Percentiles rank a stretch among this genome's conserved stretches.
phyloP scores from a whole-genome alignment of 2,888 invertebrate species.

The Dryobotodes eremita region DNA sequence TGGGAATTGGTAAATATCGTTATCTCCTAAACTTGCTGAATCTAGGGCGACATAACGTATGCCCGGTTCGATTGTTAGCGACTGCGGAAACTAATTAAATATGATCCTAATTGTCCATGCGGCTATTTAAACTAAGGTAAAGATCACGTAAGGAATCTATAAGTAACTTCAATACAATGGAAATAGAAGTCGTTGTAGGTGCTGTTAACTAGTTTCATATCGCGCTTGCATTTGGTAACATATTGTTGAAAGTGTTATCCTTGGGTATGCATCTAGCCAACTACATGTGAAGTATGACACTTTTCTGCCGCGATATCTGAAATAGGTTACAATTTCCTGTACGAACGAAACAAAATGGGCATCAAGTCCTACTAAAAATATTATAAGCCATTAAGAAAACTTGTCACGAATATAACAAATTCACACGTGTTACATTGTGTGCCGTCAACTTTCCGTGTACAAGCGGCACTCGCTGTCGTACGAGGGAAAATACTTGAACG shows the following conservation, averaged over 20 bases:
- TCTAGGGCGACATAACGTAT: not conserved
- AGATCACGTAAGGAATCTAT: not conserved
- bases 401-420: conserved; percentile 59
- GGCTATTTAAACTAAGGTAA: not conserved
- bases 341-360: conserved; percentile 12
- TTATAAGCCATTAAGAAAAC: conserved; percentile 38
- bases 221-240: not conserved
- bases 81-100: not conserved
- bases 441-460: conserved; percentile 69
- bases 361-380: not conserved
- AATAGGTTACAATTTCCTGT: not conserved
- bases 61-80: not conserved
- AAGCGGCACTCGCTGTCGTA: conserved; percentile 67
- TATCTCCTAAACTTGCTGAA: conserved; percentile 2
- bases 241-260: not conserved
- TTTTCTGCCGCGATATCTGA: not conserved
- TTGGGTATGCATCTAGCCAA: not conserved
- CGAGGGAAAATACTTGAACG: conserved; percentile 76
- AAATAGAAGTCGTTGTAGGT: not conserved
- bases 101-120: not conserved
- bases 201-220: not conserved
- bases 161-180: not conserved
- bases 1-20: conserved; percentile 37
- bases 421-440: conserved; percentile 66
- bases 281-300: not conserved